phyloP scores from a whole-genome alignment of 2,888 invertebrate genomes.

The Cryptus armator region DNA sequence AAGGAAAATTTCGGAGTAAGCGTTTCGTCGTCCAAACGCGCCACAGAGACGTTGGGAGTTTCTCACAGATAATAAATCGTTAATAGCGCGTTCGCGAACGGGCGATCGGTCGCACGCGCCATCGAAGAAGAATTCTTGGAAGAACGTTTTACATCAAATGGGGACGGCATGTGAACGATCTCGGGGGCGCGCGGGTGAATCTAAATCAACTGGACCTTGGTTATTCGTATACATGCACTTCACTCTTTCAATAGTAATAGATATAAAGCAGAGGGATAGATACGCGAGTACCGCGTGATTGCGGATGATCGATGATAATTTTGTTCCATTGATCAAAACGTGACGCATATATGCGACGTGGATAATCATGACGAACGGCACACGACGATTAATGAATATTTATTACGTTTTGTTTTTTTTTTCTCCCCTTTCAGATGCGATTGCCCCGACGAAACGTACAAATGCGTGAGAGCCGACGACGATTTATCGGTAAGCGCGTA shows the following conservation, averaged over 20 bases:
- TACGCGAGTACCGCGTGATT: neutral
- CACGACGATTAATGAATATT: conserved; percentile 5
- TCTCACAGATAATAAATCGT: conserved; percentile 48
- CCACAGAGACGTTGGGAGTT: conserved; percentile 16
- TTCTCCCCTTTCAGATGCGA: conserved; percentile 85
- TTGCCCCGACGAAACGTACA: conserved; percentile 84
- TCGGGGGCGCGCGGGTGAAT: conserved; percentile 14
- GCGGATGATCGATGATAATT: conserved; percentile 8
- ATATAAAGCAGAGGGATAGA: neutral
- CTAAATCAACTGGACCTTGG: conserved; percentile 48
- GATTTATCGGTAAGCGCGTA: conserved; percentile 87
- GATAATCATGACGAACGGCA: neutral
- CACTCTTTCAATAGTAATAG: conserved; percentile 3
- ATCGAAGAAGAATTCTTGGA: conserved; percentile 43
- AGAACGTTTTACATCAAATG: conserved; percentile 34
- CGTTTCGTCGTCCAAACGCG: neutral
- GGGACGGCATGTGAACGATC: conserved; percentile 2
- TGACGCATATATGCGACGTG: neutral
- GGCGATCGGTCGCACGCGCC: conserved; percentile 19
- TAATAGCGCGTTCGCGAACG: conserved; percentile 26
- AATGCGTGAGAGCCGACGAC: conserved; percentile 86
- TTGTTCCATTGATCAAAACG: neutral
- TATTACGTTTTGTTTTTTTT: conserved; percentile 7
- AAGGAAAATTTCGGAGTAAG: conserved; percentile 41
- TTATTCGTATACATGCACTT: conserved; percentile 33